These are phyloP conservation scores for Geopemphigus sp. DNA, from an alignment of 1,140 invertebrate species.

Conservation along the genomic window DNA sequence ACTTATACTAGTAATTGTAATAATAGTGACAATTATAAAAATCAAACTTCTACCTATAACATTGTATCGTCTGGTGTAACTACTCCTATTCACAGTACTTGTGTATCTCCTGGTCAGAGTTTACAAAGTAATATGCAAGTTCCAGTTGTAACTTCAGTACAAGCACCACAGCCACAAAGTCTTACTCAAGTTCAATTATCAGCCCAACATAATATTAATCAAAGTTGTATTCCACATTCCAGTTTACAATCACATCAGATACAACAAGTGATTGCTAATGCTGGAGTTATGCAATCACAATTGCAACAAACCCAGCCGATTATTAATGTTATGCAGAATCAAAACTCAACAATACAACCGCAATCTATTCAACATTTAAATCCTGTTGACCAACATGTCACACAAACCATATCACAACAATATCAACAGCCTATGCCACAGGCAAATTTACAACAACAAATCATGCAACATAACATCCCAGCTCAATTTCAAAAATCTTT, in stretches of 20 bases:
- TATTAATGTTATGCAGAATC: slow-evolving; percentile 57
- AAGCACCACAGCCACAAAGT: slow-evolving; percentile 57
- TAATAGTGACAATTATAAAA: slow-evolving; percentile 48
- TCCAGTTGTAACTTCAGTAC: slow-evolving; percentile 37
- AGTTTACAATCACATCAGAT: slow-evolving; percentile 61
- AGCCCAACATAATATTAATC: slow-evolving; percentile 52
- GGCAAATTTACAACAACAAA: slow-evolving; percentile 45
- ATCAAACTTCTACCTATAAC: slow-evolving; percentile 47
- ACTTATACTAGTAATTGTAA: slow-evolving; percentile 44
- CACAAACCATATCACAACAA: slow-evolving; percentile 40
- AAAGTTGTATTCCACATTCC: slow-evolving; percentile 54
- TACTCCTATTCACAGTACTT: slow-evolving; percentile 48
- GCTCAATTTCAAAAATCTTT: slow-evolving; percentile 42
- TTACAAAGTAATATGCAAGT: slow-evolving; percentile 52
- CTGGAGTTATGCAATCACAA: slow-evolving; percentile 54
- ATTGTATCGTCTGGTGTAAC: slow-evolving; percentile 46
- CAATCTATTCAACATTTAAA: slow-evolving; percentile 54
- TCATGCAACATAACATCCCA: slow-evolving; percentile 34
- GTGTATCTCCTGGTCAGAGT: slow-evolving; percentile 54
- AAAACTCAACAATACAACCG: slow-evolving; percentile 58
- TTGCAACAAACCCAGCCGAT: slow-evolving; percentile 54
- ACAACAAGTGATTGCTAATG: slow-evolving; percentile 60
- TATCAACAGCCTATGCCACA: slow-evolving; percentile 41
- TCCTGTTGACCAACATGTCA: slow-evolving; percentile 31
- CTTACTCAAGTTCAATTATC: slow-evolving; percentile 57